Evolutionary conservation across 2,797 vertebrate genomes (phyloP), one percentile per base, ranked within the genome.

Genomic region (Lacerta bilineata): DNA sequence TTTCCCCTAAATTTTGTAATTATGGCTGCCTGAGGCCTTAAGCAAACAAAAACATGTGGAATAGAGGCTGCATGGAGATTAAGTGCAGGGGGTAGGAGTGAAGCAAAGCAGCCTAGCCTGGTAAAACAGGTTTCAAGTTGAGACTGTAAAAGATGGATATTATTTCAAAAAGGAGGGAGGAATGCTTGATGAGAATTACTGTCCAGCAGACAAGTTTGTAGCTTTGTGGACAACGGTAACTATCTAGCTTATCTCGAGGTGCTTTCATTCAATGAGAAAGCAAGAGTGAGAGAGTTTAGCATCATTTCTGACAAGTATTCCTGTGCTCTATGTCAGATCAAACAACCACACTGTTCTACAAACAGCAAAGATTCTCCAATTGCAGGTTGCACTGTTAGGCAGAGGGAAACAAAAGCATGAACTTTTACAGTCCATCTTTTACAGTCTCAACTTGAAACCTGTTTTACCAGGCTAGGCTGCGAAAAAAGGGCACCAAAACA

Each of bases 1-100:
- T 95, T 95, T 89, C 92, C 69, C 89, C 93, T 96, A 95, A 94
- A 94, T 95, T 97, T 94, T 94, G 93, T 95, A 95, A 96, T 96
- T 94, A 94, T 3, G 87, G 88, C 91, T 95, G 94, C 94, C 91
- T 95, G 87, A 90, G 79, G 88, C 93, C 94, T 96, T 94, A 94
- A 96, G 92, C 90, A 95, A 96, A 95, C 89, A 90, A 71, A 91
- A 84, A 90, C 91, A 93, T 91, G 91, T 83, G 85, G 88, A 87
- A 83, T 43, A 87, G 93, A 95, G 90, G 85, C 86, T 91, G 87
- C 75, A 87, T 82, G 86, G 83, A 93, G 92, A 89, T 94, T 93
- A 92, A 84, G 80, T 69, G 92, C 84, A 74, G 66, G 59, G 41
- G 66, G 36, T 80, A 36, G 46, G 17, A 33, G 17, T 88, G 69